phyloP scores from a whole-genome alignment of 1,140 invertebrate genomes.

The Notospermus geniculatus region DNA sequence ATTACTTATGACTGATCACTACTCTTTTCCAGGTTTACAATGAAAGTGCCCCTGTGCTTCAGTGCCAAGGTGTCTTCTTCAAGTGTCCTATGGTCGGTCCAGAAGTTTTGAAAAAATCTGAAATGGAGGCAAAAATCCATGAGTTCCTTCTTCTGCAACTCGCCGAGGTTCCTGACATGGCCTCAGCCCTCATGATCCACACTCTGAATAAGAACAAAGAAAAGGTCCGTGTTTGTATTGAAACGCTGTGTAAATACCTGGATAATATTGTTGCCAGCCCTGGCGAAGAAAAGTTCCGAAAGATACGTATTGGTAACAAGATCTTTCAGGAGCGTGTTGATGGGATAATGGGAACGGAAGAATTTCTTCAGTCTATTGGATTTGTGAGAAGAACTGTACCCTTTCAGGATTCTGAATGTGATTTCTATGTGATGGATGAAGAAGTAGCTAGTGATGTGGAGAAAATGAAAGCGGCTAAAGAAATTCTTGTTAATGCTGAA shows the following conservation, averaged over 20 bases:
- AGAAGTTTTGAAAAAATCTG: conserved; percentile 75
- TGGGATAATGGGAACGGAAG: conserved; percentile 73
- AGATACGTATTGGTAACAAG: conserved; percentile 83
- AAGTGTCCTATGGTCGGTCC: conserved; percentile 66
- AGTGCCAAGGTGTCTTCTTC: conserved; percentile 72
- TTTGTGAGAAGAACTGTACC: conserved; percentile 60
- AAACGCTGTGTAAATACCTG: conserved; percentile 84
- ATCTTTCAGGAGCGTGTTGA: conserved; percentile 77
- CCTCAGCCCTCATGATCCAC: conserved; percentile 65
- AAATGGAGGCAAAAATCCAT: conserved; percentile 80
- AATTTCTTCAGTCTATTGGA: conserved; percentile 81
- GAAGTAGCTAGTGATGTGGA: conserved; percentile 42
- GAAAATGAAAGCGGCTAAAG: conserved; percentile 65
- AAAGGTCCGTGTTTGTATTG: conserved; percentile 78
- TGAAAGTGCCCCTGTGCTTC: conserved; percentile 62
- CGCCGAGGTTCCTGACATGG: conserved; percentile 58
- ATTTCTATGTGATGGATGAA: conserved; percentile 46
- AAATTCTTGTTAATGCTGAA: conserved; percentile 75
- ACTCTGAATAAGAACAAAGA: conserved; percentile 81
- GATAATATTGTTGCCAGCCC: conserved; percentile 87
- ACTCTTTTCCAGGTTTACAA: conserved; percentile 19
- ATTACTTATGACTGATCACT: too few species aligned
- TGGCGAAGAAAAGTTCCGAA: conserved; percentile 82
- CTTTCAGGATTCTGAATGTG: conserved; percentile 43
- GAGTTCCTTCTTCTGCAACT: conserved; percentile 82